A percentile compares a stretch with the other conserved stretches of the same genome.
Conservation (phyloP, 2,888 invertebrate genomes). For the Dolichomitus sp. region DNA sequence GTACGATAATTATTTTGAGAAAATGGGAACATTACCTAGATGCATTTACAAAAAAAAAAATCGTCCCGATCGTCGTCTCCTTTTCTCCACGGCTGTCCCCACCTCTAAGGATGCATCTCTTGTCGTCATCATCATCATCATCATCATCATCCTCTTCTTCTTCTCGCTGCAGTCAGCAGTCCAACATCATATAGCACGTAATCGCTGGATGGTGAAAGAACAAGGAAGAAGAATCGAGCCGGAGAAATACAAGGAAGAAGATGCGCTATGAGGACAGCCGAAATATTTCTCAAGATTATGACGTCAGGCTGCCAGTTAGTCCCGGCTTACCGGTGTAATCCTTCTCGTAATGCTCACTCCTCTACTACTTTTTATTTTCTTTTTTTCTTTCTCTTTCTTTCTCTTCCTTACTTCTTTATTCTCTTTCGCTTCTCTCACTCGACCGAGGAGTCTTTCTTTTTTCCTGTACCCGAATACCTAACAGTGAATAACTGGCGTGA, state of each 20-base stretch:
- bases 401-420: conserved; percentile 30
- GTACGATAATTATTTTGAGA: no score
- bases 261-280: conserved; percentile 73
- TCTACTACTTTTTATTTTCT: conserved; percentile 48
- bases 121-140: conserved; percentile 55
- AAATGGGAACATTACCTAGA: no score
- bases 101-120: conserved; percentile 27
- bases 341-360: conserved; percentile 80
- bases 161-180: conserved; percentile 45
- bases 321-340: conserved; percentile 85
- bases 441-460: conserved; percentile 25
- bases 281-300: conserved; percentile 85
- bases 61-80: conserved; percentile 19
- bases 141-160: conserved; percentile 38
- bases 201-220: conserved; percentile 59
- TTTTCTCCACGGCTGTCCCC: conserved; percentile 12
- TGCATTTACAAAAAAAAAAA: conserved; percentile 50
- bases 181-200: conserved; percentile 24
- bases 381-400: conserved; percentile 34
- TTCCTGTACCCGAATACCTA: conserved; percentile 62
- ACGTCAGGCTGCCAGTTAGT: conserved; percentile 85
- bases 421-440: conserved; percentile 56
- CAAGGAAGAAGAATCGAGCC: conserved; percentile 56
- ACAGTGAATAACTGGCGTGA: conserved; percentile 66
- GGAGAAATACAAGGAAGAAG: conserved; percentile 69